Percentiles rank a stretch among this genome's conserved stretches.
Conservation (phyloP, 2,888 invertebrate species). For the Lepeophtheirus nordmannii region DNA sequence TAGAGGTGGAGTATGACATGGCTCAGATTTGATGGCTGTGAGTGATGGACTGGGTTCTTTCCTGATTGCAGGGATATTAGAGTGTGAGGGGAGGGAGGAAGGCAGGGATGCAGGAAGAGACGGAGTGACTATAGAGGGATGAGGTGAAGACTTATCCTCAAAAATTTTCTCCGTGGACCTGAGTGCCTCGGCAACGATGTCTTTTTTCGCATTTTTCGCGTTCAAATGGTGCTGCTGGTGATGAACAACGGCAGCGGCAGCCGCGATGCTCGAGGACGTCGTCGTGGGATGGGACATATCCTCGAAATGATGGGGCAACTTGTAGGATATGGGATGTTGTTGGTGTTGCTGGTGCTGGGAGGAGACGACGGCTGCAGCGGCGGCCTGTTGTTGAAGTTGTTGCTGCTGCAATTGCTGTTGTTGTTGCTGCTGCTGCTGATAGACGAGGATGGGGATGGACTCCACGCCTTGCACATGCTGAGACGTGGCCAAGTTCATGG, state of each 20-base stretch:
- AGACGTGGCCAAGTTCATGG: conserved; percentile 19
- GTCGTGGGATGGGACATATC: not conserved
- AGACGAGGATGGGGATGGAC: not conserved
- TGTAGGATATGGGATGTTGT: conserved; percentile 22
- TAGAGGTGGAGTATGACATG: not conserved
- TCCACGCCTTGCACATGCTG: not conserved
- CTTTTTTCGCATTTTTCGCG: conserved; percentile 9
- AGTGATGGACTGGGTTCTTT: not conserved
- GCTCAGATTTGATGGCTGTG: conserved; percentile 6
- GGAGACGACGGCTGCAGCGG: too few relatives aligned
- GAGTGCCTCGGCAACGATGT: conserved; percentile 21
- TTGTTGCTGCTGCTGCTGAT: conserved; percentile 19
- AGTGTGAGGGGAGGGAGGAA: not conserved
- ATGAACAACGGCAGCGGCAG: not conserved
- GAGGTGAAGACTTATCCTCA: not conserved
- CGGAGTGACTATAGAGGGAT: not conserved
- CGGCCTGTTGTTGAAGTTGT: not conserved
- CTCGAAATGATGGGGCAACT: conserved; percentile 12
- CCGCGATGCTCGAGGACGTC: not conserved
- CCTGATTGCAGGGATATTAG: not conserved
- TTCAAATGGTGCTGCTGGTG: not conserved
- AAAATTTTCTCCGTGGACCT: not conserved
- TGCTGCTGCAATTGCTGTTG: conserved; percentile 18
- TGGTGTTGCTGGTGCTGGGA: conserved; percentile 16
- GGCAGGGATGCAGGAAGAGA: not conserved